Percentiles rank a stretch among this genome's conserved stretches.
These are phyloP conservation scores for Lamellibrachia columna DNA, from an alignment of 2,888 invertebrate species.

Conservation along the genomic window DNA sequence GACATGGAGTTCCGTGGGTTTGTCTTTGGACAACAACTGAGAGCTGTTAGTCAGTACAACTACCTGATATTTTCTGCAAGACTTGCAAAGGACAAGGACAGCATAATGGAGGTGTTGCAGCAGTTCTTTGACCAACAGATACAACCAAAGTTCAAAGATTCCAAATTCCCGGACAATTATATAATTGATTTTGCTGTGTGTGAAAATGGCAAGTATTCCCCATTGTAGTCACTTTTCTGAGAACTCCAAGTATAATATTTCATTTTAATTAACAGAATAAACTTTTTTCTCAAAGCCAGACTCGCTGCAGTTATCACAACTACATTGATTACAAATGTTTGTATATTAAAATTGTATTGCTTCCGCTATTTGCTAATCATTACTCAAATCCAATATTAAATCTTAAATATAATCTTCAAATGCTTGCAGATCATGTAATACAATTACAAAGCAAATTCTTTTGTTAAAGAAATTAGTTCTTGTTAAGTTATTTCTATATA, in stretches of 20 bases:
- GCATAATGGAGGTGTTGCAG: slow-evolving; percentile 39
- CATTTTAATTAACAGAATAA: background rate
- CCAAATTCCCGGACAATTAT: slow-evolving; percentile 44
- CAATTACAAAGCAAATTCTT: background rate
- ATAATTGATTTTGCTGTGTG: slow-evolving; percentile 55
- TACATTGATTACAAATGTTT: no score
- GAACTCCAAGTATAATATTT: background rate
- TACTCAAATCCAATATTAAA: no score
- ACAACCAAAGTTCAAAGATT: slow-evolving; percentile 41
- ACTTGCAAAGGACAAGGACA: slow-evolving; percentile 41
- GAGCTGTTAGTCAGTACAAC: slow-evolving; percentile 54
- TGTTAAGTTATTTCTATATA: background rate
- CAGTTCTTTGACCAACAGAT: slow-evolving; percentile 44
- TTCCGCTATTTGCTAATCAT: no score
- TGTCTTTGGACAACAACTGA: slow-evolving; percentile 46
- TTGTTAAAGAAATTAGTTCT: background rate
- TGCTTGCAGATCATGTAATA: no score
- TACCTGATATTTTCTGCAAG: slow-evolving; percentile 51
- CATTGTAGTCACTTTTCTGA: background rate
- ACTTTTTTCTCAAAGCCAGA: no score
- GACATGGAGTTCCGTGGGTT: slow-evolving; percentile 58
- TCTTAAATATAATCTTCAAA: no score
- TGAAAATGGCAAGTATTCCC: slow-evolving; percentile 33
- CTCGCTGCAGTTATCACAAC: no score
- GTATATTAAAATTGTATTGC: no score